A percentile compares a stretch with the other conserved stretches of the same genome.
These are phyloP conservation scores for Brachypodius melanocephalos DNA, from an alignment of 2,113 vertebrate species.

Conservation along the genomic window DNA sequence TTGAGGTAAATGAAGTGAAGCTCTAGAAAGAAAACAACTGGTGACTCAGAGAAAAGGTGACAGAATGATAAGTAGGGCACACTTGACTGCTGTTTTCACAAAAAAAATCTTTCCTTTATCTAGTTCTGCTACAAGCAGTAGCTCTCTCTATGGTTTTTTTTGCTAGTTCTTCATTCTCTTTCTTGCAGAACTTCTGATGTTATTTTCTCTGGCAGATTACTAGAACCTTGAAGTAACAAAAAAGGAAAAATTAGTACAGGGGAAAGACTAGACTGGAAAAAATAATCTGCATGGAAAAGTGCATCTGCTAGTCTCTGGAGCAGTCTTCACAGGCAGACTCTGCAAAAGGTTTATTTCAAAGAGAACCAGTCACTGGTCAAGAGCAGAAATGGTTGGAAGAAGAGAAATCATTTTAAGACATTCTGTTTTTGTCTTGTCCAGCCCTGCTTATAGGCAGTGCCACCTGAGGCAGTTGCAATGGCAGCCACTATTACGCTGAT, in stretches of 20 bases:
- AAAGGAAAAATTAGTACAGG: background rate
- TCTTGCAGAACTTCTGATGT: background rate
- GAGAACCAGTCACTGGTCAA: background rate
- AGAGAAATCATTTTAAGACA: background rate
- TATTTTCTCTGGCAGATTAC: slow-evolving; percentile 43
- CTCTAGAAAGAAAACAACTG: background rate
- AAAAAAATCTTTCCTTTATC: background rate
- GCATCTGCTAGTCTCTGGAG: slow-evolving; percentile 6
- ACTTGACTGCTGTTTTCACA: background rate
- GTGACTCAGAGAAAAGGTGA: background rate
- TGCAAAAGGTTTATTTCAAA: background rate
- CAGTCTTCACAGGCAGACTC: background rate
- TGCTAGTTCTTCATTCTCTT: background rate
- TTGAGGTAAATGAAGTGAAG: background rate
- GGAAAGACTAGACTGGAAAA: slow-evolving; percentile 18
- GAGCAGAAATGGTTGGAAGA: background rate
- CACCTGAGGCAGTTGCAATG: background rate
- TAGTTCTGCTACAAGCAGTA: background rate
- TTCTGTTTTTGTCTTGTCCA: background rate
- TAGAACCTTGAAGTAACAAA: background rate
- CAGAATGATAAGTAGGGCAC: background rate
- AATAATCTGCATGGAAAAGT: slow-evolving; percentile 18
- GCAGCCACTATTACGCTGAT: background rate
- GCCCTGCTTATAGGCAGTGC: background rate
- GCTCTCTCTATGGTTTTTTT: background rate